phyloP scores from a whole-genome alignment of 2,888 invertebrate species.

The Coelinius sp. region DNA sequence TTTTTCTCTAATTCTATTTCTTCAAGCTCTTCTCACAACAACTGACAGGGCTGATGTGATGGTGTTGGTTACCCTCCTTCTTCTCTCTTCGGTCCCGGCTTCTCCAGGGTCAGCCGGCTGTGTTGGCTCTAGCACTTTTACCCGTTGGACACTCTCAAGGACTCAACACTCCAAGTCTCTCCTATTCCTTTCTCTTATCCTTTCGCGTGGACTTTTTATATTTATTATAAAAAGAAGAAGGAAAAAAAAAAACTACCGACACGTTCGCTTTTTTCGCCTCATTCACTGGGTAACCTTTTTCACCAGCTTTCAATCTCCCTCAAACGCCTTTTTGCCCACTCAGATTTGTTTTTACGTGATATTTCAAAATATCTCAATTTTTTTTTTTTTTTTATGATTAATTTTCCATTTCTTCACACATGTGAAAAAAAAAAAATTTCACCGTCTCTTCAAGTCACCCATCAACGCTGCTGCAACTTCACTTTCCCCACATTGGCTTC shows the following conservation, averaged over 20 bases:
- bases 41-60: constrained; percentile 18
- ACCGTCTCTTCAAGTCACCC: constrained; percentile 12
- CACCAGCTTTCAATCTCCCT: not conserved
- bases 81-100: constrained; percentile 49
- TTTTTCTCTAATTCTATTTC: constrained; percentile 3
- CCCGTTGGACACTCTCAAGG: constrained; percentile 68
- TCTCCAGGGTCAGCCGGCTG: constrained; percentile 69
- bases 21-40: constrained; percentile 32
- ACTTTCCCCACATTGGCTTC: constrained; percentile 49
- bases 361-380: not conserved
- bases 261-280: not conserved
- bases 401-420: not conserved
- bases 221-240: constrained; percentile 44
- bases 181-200: constrained; percentile 71
- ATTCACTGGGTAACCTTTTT: constrained; percentile 2
- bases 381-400: not conserved
- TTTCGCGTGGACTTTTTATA: constrained; percentile 64
- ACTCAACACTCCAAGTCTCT: constrained; percentile 63
- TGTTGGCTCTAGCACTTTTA: constrained; percentile 66
- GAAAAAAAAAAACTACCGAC: constrained; percentile 47
- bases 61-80: constrained; percentile 34
- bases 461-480: constrained; percentile 45
- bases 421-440: constrained; percentile 6
- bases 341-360: too few species aligned
- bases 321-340: constrained; percentile 19